Evolutionary conservation across 1,140 invertebrate genomes (phyloP).

Genomic region (Pogonomyrmex barbatus): DNA sequence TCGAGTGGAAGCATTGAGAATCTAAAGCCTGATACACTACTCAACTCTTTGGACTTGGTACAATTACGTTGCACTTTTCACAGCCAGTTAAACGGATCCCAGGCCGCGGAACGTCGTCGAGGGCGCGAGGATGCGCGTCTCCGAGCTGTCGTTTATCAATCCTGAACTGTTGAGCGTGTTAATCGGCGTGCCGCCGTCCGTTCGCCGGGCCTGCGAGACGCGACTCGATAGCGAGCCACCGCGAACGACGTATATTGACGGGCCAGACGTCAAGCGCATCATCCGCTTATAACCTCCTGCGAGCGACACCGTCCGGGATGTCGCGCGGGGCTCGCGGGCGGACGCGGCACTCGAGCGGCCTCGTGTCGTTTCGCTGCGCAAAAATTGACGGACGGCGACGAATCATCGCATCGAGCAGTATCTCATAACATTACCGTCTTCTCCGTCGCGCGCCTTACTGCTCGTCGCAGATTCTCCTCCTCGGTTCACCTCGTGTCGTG

Average conservation of each 20-base stretch:
- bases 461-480: too few relatives aligned
- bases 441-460: background rate
- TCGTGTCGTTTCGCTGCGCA: background rate
- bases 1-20: background rate
- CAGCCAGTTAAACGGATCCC: slow-evolving; percentile 40
- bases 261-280: slow-evolving; percentile 66
- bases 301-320: background rate
- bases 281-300: slow-evolving; percentile 61
- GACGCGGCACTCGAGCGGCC: background rate
- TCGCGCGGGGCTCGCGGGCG: background rate
- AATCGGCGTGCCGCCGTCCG: slow-evolving; percentile 18
- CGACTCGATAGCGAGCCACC: slow-evolving; percentile 24
- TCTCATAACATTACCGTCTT: slow-evolving; percentile 34
- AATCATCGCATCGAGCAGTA: background rate
- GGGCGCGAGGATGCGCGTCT: slow-evolving; percentile 20
- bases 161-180: background rate
- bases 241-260: slow-evolving; percentile 18
- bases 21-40: slow-evolving; percentile 37
- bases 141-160: background rate
- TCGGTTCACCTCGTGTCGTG: background rate
- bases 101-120: background rate
- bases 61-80: slow-evolving; percentile 49
- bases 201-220: slow-evolving; percentile 10
- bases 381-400: background rate
- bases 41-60: slow-evolving; percentile 64